Base-by-base conservation (phyloP, 2,797 vertebrate species). In the Choloepus didactylus region DNA sequence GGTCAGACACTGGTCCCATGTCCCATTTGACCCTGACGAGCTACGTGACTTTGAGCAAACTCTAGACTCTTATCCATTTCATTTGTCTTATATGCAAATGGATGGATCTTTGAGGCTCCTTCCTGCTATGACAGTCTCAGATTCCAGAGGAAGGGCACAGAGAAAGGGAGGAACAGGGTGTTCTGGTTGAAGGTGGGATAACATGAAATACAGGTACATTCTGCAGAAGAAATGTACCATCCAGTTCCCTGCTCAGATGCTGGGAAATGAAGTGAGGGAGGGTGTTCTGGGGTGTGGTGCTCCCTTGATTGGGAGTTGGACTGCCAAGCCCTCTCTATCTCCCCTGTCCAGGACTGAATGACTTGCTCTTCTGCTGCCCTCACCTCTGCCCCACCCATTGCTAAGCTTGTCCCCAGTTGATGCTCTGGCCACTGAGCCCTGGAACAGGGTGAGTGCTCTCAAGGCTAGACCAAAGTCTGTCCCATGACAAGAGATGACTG, bases 401-500 rank as follows among this genome's bases (percentile, higher is more conserved):
- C 38, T 59, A 18, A 66, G 5, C n/a, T 38, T 16, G 5, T 2
- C 3, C 9, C 41, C 31, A 76, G 25, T 31, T n/a, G 9, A 25
- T 12, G 29, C 0, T 56, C n/a, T 6, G 27, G 38, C 66, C n/a
- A 12, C 5, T 12, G 15, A 67, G 16, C 6, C 6, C 21, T 2
- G 35, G 54, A 23, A 66, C 29, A 19, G 23, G 35, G 9, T 23
- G 2, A 29, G n/a, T 10, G 31, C 15, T 87, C 25, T 87, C 19
- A 56, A 46, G 44, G 59, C 18, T 35, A 56, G 69, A 59, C 14
- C 44, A 18, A 69, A 38, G 46, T 69, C 35, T 9, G 2, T 49
- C 25, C 29, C 5, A 1, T 0, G 2, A 46, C 5, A 2, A 56
- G 9, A 49, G 64, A 46, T n/a, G 35, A 10, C 1, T 1, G 0